Percentiles rank a stretch among this genome's conserved stretches.
These are phyloP conservation scores for Ryuthela nishihirai DNA, from an alignment of 2,888 invertebrate species.

Conservation along the genomic window DNA sequence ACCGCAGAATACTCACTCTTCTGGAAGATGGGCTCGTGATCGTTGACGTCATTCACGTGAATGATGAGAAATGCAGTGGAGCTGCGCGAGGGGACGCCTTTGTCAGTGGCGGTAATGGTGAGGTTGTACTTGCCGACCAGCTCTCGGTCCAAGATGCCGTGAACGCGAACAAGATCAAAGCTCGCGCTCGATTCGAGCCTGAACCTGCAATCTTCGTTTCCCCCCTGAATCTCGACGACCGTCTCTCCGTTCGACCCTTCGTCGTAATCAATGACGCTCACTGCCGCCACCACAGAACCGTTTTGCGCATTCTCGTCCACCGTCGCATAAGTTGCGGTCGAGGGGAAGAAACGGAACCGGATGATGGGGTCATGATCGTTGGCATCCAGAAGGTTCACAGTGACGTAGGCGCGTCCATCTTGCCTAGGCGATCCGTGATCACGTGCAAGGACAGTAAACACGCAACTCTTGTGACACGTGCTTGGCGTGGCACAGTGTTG, in stretches of 20 bases:
- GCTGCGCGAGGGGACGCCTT: constrained; percentile 78
- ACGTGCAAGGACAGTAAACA: constrained; percentile 86
- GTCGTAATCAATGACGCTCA: constrained; percentile 86
- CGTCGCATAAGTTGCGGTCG: constrained; percentile 77
- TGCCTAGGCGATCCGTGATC: constrained; percentile 89
- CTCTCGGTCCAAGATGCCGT: constrained; percentile 79
- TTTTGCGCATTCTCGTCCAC: constrained; percentile 91
- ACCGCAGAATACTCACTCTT: constrained; percentile 87
- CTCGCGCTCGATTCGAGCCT: constrained; percentile 74
- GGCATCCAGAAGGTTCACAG: constrained; percentile 83
- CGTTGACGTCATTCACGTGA: constrained; percentile 87
- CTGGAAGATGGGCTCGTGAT: constrained; percentile 90
- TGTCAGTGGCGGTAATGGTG: constrained; percentile 85
- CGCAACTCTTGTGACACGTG: constrained; percentile 58
- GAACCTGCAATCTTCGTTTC: constrained; percentile 87
- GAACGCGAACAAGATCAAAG: constrained; percentile 84
- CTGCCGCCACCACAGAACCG: constrained; percentile 86
- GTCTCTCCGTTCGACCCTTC: constrained; percentile 88
- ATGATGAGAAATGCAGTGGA: constrained; percentile 85
- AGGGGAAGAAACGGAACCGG: constrained; percentile 72
- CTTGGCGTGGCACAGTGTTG: constrained; percentile 64
- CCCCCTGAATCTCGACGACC: constrained; percentile 73
- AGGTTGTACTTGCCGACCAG: constrained; percentile 89
- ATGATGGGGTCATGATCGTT: constrained; percentile 92
- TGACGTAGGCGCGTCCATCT: constrained; percentile 86